These are phyloP conservation scores for Taenaris catops DNA, from an alignment of 2,888 invertebrate genomes.

Conservation along the genomic window DNA sequence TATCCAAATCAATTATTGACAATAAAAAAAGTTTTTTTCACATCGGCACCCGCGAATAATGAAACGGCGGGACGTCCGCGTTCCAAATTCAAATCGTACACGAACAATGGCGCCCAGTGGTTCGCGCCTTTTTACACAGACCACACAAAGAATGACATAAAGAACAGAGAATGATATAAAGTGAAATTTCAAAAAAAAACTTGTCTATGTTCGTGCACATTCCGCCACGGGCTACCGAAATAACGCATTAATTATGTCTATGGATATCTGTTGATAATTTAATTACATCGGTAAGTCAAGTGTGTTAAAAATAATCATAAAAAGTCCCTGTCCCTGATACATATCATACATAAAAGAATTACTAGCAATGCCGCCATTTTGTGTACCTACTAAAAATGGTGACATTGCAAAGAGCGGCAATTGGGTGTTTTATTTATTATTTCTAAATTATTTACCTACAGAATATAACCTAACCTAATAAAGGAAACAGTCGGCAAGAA, in stretches of 20 bases:
- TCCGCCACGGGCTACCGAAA: conserved; percentile 59
- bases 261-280: conserved; percentile 34
- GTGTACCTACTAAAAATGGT: too few relatives aligned
- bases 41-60: conserved; percentile 68
- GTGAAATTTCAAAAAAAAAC: conserved; percentile 38
- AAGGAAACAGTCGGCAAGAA: too few relatives aligned
- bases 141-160: conserved; percentile 59
- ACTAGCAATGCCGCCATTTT: too few relatives aligned
- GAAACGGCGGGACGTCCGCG: conserved; percentile 58
- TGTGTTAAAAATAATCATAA: too few relatives aligned
- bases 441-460: too few relatives aligned
- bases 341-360: too few relatives aligned
- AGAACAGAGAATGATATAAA: conserved; percentile 44
- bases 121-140: conserved; percentile 54
- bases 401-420: too few relatives aligned
- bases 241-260: conserved; percentile 41
- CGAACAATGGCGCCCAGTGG: conserved; percentile 65
- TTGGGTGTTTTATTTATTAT: too few relatives aligned
- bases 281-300: conserved; percentile 35
- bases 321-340: too few relatives aligned
- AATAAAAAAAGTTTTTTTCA: conserved; percentile 57
- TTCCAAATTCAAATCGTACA: conserved; percentile 65
- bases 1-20: conserved; percentile 51
- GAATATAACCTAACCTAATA: too few relatives aligned
- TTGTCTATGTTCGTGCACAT: conserved; percentile 36